Conservation (phyloP, 2,888 invertebrate genomes). For the Theretra japonica region DNA sequence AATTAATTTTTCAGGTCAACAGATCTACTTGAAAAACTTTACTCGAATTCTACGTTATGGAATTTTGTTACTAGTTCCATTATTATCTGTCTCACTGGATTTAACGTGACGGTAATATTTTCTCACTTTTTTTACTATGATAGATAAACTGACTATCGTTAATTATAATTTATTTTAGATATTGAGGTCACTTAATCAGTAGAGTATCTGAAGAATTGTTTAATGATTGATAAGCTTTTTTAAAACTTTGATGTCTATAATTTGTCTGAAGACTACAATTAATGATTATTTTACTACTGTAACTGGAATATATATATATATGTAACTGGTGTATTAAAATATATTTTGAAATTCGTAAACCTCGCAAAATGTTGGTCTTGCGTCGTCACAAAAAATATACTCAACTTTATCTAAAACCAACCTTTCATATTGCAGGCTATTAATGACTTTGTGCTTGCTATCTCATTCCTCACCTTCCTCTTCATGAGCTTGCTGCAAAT, state of each 20-base stretch:
- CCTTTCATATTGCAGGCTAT: conserved; percentile 53
- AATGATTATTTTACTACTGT: too few relatives aligned
- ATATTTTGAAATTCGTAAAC: too few relatives aligned
- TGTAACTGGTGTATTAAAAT: too few relatives aligned
- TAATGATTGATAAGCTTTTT: too few relatives aligned
- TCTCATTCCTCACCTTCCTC: conserved; percentile 59
- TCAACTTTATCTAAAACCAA: not conserved
- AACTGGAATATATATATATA: too few relatives aligned
- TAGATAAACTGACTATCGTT: too few relatives aligned
- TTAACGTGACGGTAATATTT: conserved; percentile 59
- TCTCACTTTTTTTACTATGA: not conserved
- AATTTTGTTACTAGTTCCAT: conserved; percentile 64
- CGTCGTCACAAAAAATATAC: too few relatives aligned
- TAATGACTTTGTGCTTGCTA: conserved; percentile 48
- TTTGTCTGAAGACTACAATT: too few relatives aligned
- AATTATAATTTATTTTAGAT: not conserved
- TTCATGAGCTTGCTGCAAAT: conserved; percentile 60
- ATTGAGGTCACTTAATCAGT: too few relatives aligned
- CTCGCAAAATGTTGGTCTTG: too few relatives aligned
- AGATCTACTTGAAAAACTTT: conserved; percentile 53
- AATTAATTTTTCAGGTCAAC: conserved; percentile 48
- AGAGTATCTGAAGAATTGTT: too few relatives aligned
- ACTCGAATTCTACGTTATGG: conserved; percentile 57
- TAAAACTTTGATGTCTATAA: too few relatives aligned
- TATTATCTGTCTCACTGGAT: conserved; percentile 66